Evolutionary conservation across 2,113 vertebrate genomes (phyloP).

Genomic region (Percopsis transmontana): DNA sequence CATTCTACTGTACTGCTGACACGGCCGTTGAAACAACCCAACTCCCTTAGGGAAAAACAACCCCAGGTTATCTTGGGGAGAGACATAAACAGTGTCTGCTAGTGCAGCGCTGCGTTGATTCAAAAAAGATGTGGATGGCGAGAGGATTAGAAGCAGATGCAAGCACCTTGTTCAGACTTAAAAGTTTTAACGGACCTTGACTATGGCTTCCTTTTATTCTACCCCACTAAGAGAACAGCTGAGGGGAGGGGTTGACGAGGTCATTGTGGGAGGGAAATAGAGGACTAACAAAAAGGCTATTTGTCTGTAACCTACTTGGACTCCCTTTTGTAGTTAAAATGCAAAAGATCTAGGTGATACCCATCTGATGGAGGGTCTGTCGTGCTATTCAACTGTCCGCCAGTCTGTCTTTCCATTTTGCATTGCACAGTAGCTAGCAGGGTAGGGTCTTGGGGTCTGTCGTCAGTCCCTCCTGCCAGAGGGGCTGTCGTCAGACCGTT

Average conservation of each 20-base stretch:
- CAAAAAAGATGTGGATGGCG: constrained; percentile 63
- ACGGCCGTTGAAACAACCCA: background rate
- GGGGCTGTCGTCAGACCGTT: constrained; percentile 41
- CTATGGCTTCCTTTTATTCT: constrained; percentile 58
- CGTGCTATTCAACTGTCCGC: background rate
- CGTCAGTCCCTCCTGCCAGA: constrained; percentile 38
- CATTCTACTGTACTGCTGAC: background rate
- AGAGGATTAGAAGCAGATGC: constrained; percentile 80
- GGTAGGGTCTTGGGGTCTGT: constrained; percentile 11
- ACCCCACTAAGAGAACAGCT: constrained; percentile 29
- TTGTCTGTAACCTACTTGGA: too few species aligned
- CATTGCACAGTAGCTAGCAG: constrained; percentile 45
- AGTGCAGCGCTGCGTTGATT: constrained; percentile 45
- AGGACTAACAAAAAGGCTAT: too few species aligned
- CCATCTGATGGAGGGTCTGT: constrained; percentile 16
- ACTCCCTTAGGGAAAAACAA: too few species aligned
- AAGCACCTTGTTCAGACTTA: constrained; percentile 75
- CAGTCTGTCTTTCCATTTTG: constrained; percentile 48
- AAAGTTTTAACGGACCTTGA: constrained; percentile 63
- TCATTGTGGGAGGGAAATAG: constrained; percentile 25
- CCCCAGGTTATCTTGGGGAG: background rate
- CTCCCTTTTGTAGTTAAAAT: background rate
- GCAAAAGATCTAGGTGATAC: too few species aligned
- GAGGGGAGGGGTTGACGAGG: constrained; percentile 17
- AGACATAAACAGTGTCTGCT: constrained; percentile 4